Evolutionary conservation across 2,888 invertebrate genomes (phyloP).

Genomic region (Adineta ricciae): DNA sequence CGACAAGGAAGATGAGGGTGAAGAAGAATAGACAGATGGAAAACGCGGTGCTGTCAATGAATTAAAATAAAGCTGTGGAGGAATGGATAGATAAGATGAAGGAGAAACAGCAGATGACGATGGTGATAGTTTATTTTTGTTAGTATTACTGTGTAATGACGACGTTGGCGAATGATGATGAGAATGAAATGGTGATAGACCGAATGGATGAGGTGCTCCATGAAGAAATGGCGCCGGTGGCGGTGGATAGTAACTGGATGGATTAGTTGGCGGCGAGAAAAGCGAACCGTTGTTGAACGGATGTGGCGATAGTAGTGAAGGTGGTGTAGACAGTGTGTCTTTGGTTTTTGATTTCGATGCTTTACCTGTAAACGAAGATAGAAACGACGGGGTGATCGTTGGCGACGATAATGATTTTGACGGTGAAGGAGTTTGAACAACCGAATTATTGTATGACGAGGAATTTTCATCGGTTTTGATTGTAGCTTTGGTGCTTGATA

Average conservation of each 20-base stretch:
- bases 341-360: background rate
- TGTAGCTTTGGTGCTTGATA: background rate
- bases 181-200: background rate
- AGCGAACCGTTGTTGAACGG: background rate
- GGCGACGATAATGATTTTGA: background rate
- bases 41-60: slow-evolving; percentile 4
- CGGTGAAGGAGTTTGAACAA: background rate
- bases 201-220: background rate
- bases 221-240: background rate
- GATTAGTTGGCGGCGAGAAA: background rate
- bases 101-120: background rate
- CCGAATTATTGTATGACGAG: background rate
- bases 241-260: background rate
- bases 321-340: background rate
- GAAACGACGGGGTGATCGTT: background rate
- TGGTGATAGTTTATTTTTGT: slow-evolving; percentile 7
- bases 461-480: background rate
- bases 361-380: background rate
- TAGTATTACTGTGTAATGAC: background rate
- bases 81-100: background rate
- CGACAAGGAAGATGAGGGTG: background rate
- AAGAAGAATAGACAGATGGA: background rate
- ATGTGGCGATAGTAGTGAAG: background rate
- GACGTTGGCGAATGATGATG: slow-evolving; percentile 1
- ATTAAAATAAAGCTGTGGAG: slow-evolving; percentile 14